These are phyloP conservation scores for Cuniculus paca DNA, from an alignment of 2,797 vertebrate species.

Conservation along the genomic window DNA sequence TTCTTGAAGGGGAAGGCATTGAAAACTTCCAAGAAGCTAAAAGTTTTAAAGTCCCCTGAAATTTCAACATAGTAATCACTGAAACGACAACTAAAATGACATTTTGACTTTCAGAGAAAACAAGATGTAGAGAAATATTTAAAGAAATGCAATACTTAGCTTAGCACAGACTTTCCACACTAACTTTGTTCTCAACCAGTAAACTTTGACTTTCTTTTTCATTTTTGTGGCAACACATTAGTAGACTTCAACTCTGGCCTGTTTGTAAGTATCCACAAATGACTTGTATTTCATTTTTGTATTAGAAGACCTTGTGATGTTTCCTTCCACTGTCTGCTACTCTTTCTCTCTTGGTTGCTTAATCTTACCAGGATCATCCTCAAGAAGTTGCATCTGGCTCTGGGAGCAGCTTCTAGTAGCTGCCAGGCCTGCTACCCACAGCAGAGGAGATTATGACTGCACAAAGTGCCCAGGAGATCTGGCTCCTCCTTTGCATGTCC, in stretches of 20 bases:
- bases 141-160: neutral
- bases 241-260: neutral
- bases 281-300: accelerated
- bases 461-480: accelerated
- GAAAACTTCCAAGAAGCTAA: neutral
- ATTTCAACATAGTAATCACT: accelerated
- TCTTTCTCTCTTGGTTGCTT: neutral
- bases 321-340: neutral
- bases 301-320: accelerated
- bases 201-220: neutral
- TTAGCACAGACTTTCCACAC: accelerated
- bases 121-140: too few species aligned
- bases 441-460: accelerated
- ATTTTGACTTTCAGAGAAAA: neutral
- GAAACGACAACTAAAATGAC: neutral
- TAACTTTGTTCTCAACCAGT: accelerated
- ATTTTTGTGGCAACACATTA: neutral
- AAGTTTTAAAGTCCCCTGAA: neutral
- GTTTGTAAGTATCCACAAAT: accelerated
- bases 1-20: neutral
- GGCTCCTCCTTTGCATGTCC: neutral
- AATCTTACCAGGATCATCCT: too few species aligned
- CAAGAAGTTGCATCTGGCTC: neutral
- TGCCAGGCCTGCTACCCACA: neutral
- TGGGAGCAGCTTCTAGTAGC: neutral